phyloP scores from a whole-genome alignment of 2,113 vertebrate genomes.

The Lucifuga dentata region DNA sequence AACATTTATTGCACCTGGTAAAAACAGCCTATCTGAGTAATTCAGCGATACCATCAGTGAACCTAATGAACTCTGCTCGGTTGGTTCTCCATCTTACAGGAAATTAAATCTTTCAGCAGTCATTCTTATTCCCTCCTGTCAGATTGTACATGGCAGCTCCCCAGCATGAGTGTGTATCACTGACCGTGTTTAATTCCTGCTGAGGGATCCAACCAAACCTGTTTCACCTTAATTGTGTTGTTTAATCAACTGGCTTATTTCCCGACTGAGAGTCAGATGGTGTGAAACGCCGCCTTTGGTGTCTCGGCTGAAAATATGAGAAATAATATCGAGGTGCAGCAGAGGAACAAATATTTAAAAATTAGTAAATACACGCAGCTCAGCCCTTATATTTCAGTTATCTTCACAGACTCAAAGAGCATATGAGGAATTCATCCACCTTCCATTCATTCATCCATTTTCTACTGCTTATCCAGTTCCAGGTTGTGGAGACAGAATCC shows the following conservation, averaged over 20 bases:
- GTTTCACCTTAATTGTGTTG: constrained; percentile 50
- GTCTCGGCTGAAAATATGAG: constrained; percentile 13
- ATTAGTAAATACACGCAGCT: too few relatives aligned
- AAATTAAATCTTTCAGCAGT: constrained; percentile 31
- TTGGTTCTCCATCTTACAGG: neutral
- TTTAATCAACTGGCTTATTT: constrained; percentile 48
- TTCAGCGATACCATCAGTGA: neutral
- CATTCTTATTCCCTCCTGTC: constrained; percentile 9
- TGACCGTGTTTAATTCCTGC: constrained; percentile 32
- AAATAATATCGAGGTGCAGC: neutral
- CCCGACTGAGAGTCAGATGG: constrained; percentile 55
- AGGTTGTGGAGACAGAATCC: too few relatives aligned
- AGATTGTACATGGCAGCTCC: neutral
- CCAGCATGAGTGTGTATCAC: neutral
- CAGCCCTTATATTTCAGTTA: too few relatives aligned
- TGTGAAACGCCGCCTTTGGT: constrained; percentile 31
- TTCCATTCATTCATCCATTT: too few relatives aligned
- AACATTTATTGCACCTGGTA: too few relatives aligned
- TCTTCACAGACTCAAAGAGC: too few relatives aligned
- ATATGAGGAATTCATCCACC: too few relatives aligned
- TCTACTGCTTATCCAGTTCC: too few relatives aligned
- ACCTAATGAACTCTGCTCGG: neutral
- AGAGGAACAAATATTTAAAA: too few relatives aligned
- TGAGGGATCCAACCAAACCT: constrained; percentile 27
- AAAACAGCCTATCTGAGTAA: neutral